These are phyloP conservation scores for Dasyurus viverrinus DNA, from an alignment of 2,113 vertebrate genomes.

Conservation along the genomic window DNA sequence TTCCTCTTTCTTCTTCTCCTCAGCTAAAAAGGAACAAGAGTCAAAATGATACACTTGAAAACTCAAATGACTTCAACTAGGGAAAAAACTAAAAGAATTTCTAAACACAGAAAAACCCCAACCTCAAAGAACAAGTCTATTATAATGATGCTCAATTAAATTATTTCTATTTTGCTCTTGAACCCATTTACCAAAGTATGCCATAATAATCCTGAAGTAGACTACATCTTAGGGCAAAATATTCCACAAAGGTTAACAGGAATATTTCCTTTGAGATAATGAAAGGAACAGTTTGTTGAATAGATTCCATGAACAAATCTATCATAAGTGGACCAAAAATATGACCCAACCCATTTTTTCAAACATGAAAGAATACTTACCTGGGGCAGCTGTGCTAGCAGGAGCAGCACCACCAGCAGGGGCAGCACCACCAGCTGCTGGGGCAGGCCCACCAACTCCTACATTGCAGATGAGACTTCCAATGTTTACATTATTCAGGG, in stretches of 20 bases:
- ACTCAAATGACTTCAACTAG: neutral
- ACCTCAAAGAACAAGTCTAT: neutral
- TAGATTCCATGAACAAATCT: neutral
- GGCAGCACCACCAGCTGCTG: constrained; percentile 79
- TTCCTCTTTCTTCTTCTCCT: constrained; percentile 98
- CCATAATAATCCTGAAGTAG: neutral
- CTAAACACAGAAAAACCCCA: neutral
- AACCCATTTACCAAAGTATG: neutral
- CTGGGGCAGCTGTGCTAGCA: constrained; percentile 82
- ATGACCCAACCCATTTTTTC: neutral
- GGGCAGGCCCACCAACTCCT: constrained; percentile 87
- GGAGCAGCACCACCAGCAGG: constrained; percentile 67
- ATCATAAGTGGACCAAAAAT: neutral
- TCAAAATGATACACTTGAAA: neutral
- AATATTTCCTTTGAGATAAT: neutral
- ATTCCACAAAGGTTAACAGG: neutral
- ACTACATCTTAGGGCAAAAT: neutral
- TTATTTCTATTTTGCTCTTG: neutral
- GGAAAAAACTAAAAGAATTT: neutral
- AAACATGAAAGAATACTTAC: constrained; percentile 71
- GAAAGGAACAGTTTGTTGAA: neutral
- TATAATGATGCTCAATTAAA: neutral
- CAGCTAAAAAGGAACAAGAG: constrained; percentile 83
- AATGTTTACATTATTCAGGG: constrained; percentile 88
- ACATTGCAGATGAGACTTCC: constrained; percentile 90